A percentile compares a stretch with the other conserved stretches of the same genome.
Conservation (phyloP, 2,797 vertebrate species). For the Lagodon rhomboides region DNA sequence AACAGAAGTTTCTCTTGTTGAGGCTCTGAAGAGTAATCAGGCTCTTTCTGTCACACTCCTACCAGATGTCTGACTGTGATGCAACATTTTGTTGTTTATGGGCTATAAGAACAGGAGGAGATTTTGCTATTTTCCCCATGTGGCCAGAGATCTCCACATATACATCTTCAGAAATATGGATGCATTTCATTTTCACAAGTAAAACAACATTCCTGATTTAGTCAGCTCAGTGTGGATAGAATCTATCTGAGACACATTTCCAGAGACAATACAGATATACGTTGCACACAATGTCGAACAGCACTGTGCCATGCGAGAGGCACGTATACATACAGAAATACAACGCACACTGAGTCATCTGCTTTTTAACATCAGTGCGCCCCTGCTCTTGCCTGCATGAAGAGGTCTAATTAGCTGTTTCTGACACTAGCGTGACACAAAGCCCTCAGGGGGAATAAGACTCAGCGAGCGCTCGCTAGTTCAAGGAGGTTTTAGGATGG, state of each 20-base stretch:
- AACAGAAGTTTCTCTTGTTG: conserved; percentile 7
- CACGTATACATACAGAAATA: conserved; percentile 42
- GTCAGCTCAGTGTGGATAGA: background rate
- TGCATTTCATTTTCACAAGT: background rate
- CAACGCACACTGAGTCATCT: conserved; percentile 69
- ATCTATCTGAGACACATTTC: conserved; percentile 14
- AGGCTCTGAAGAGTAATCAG: conserved; percentile 24
- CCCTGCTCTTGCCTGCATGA: conserved; percentile 74
- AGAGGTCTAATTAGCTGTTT: conserved; percentile 85
- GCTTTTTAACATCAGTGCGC: conserved; percentile 73
- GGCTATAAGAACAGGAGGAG: background rate
- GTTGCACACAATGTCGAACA: conserved; percentile 24
- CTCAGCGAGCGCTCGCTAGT: conserved; percentile 71
- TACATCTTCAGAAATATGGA: conserved; percentile 1
- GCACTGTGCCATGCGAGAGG: conserved; percentile 17
- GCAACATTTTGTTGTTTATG: conserved; percentile 18
- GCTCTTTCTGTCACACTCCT: background rate
- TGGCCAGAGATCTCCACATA: conserved; percentile 17
- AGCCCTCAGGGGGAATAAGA: conserved; percentile 78
- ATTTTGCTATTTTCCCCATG: background rate
- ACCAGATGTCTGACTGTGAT: conserved; percentile 20
- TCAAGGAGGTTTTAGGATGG: conserved; percentile 79
- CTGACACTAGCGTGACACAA: conserved; percentile 84
- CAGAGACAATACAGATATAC: conserved; percentile 14
- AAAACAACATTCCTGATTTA: conserved; percentile 18